These are phyloP conservation scores for Phacellophora camtschatica DNA, from an alignment of 30 jellyfish, hydroid and myxozoan genomes.

Conservation along the genomic window DNA sequence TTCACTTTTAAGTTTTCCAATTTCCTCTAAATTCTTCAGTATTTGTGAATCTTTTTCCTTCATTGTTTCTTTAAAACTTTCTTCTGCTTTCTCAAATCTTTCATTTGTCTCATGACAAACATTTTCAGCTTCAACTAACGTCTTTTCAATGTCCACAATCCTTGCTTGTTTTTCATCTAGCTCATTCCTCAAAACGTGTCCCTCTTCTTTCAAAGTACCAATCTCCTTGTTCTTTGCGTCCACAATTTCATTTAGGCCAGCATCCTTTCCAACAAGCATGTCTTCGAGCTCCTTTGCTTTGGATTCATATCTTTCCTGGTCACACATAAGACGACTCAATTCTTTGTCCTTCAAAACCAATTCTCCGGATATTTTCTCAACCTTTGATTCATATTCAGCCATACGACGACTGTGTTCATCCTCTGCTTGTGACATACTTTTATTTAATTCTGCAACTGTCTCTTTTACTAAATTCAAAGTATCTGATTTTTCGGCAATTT, in stretches of 20 bases:
- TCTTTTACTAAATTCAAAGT: not conserved
- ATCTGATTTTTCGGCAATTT: not conserved
- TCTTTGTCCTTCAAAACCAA: not conserved
- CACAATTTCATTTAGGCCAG: not conserved
- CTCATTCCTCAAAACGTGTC: not conserved
- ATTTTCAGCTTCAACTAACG: not conserved
- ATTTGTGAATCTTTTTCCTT: not conserved
- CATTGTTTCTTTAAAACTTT: not conserved
- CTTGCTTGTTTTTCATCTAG: not conserved
- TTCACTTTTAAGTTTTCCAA: not conserved
- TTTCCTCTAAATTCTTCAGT: not conserved
- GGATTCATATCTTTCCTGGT: not conserved
- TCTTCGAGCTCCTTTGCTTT: constrained; percentile 7
- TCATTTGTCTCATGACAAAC: not conserved
- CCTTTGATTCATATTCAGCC: not conserved
- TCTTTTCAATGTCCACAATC: not conserved
- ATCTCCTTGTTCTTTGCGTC: constrained; percentile 42
- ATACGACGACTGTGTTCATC: not conserved
- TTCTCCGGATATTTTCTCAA: not conserved
- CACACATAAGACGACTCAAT: not conserved
- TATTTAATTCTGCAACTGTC: not conserved
- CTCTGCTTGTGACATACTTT: not conserved
- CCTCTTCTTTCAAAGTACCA: constrained; percentile 17
- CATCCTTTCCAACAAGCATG: constrained; percentile 19
- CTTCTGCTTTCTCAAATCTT: not conserved